Percentiles rank a stretch among this genome's conserved stretches.
phyloP scores from a whole-genome alignment of 2,113 vertebrate species.

The Stegostoma tigrinum region DNA sequence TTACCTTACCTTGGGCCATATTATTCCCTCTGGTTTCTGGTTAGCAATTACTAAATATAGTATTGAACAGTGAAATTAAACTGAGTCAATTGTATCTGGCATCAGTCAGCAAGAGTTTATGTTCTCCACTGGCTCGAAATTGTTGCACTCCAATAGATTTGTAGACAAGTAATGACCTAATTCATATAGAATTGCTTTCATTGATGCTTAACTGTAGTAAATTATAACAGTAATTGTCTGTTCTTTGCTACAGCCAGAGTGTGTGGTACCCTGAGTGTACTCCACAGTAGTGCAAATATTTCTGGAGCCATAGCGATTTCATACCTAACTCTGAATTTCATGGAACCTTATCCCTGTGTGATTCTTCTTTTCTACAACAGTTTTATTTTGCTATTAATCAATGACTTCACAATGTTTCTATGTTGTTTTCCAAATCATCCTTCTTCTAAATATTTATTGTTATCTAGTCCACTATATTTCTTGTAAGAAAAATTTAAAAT shows the following conservation, averaged over 20 bases:
- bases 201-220: background rate
- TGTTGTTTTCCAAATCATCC: background rate
- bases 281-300: background rate
- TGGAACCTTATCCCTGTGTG: background rate
- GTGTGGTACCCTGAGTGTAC: background rate
- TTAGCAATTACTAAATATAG: background rate
- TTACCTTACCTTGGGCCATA: background rate
- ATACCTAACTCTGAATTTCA: background rate
- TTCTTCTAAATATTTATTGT: background rate
- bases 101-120: background rate
- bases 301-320: background rate
- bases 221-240: background rate
- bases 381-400: too few relatives aligned
- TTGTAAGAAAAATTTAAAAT: background rate
- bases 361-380: background rate
- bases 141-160: background rate
- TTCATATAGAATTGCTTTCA: background rate
- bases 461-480: background rate
- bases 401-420: background rate
- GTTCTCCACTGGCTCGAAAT: background rate
- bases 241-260: background rate
- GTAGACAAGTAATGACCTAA: background rate
- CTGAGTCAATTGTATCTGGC: background rate
- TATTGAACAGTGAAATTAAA: background rate
- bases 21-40: background rate